These are phyloP conservation scores for Arnoldichthys spilopterus DNA, from an alignment of 2,797 vertebrate species.

Conservation along the genomic window DNA sequence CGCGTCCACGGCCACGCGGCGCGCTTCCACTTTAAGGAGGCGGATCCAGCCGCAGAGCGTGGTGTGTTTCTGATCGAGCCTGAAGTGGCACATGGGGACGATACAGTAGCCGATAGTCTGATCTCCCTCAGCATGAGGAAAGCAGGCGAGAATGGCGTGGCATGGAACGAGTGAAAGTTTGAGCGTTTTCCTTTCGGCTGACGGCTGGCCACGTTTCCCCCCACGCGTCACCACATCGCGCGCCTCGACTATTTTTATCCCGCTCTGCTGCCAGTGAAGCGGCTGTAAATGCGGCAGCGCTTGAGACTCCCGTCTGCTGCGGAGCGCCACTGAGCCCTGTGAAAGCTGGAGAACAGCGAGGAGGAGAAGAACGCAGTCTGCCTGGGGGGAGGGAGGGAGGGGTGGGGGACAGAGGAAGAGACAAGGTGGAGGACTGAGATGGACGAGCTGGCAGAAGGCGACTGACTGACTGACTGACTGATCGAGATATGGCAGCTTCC, in stretches of 20 bases:
- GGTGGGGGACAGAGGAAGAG: no score
- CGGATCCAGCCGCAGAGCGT: conserved; percentile 70
- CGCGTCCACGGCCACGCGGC: conserved; percentile 8
- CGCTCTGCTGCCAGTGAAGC: conserved; percentile 25
- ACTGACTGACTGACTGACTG: conserved; percentile 66
- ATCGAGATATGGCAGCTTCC: conserved; percentile 90
- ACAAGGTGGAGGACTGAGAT: conserved; percentile 63
- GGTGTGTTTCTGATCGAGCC: conserved; percentile 57
- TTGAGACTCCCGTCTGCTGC: conserved; percentile 52
- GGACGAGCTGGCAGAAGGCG: conserved; percentile 74
- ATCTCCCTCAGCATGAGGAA: conserved; percentile 55
- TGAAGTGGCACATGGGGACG: conserved; percentile 78
- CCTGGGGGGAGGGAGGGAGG: not conserved
- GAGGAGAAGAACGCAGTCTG: conserved; percentile 29
- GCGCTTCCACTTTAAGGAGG: conserved; percentile 83
- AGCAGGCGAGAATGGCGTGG: conserved; percentile 15
- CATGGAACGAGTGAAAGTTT: conserved; percentile 22
- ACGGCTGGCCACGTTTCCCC: conserved; percentile 12
- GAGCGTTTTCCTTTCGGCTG: conserved; percentile 24
- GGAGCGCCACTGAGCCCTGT: conserved; percentile 52
- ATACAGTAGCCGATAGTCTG: conserved; percentile 24
- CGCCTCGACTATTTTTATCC: conserved; percentile 50
- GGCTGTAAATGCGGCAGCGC: conserved; percentile 62
- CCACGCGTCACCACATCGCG: not conserved
- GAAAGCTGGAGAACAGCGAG: conserved; percentile 56